A percentile compares a stretch with the other conserved stretches of the same genome.
Evolutionary conservation across 2,113 vertebrate genomes (phyloP).

Genomic region (Verasper variegatus): DNA sequence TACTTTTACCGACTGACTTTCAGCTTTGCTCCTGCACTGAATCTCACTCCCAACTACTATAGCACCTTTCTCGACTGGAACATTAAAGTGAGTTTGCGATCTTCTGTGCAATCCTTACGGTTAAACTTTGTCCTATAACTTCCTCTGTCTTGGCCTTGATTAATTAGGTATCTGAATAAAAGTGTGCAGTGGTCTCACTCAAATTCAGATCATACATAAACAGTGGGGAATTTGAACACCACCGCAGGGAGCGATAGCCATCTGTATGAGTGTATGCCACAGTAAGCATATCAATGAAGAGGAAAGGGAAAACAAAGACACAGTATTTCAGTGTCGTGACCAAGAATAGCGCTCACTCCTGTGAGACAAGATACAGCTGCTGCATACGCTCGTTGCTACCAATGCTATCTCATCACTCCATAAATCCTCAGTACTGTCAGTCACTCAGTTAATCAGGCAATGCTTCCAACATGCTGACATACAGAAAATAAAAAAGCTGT

Average conservation of each 20-base stretch:
- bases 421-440: conserved; percentile 37
- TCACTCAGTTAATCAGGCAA: conserved; percentile 31
- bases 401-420: conserved; percentile 30
- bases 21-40: conserved; percentile 3
- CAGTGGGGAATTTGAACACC: conserved; percentile 23
- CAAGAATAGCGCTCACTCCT: conserved; percentile 56
- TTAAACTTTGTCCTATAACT: conserved; percentile 63
- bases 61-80: neutral
- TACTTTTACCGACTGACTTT: conserved; percentile 61
- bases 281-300: conserved; percentile 42
- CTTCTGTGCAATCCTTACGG: neutral
- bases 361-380: conserved; percentile 57
- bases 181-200: neutral
- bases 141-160: conserved; percentile 16
- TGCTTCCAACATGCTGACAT: conserved; percentile 26
- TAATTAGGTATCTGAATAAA: neutral
- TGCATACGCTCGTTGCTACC: conserved; percentile 41
- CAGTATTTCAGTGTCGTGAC: conserved; percentile 77
- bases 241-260: conserved; percentile 38
- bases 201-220: neutral
- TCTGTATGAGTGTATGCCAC: conserved; percentile 53
- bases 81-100: conserved; percentile 6
- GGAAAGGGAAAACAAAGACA: conserved; percentile 62
- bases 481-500: conserved; percentile 20
- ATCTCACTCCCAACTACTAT: neutral